A percentile compares a stretch with the other conserved stretches of the same genome.
These are phyloP conservation scores for Myotis myotis DNA, from an alignment of 2,797 vertebrate species.

Conservation along the genomic window DNA sequence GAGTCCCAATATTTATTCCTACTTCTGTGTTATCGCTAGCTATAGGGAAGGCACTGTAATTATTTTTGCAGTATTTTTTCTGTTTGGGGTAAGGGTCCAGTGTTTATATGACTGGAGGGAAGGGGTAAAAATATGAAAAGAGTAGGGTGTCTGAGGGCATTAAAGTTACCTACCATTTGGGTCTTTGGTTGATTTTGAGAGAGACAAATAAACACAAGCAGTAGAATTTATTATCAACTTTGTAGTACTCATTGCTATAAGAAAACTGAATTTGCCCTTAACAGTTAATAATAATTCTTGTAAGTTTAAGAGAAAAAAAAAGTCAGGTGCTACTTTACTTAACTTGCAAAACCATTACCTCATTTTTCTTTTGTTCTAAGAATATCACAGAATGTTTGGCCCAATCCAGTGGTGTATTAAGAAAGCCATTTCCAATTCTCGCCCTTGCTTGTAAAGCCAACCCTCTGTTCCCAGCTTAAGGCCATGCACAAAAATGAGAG, in stretches of 20 bases:
- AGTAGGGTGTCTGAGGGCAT: background rate
- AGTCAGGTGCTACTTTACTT: background rate
- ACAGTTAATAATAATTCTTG: background rate
- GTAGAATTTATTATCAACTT: background rate
- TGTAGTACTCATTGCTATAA: background rate
- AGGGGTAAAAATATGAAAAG: background rate
- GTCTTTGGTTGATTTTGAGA: background rate
- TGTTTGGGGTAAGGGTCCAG: background rate
- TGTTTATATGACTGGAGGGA: background rate
- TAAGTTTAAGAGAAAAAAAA: background rate
- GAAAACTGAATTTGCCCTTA: background rate
- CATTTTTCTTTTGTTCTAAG: slow-evolving; percentile 1
- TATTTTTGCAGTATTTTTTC: background rate
- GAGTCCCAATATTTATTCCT: background rate
- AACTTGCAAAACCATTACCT: background rate
- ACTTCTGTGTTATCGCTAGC: background rate
- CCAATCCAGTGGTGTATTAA: background rate
- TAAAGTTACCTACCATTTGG: background rate
- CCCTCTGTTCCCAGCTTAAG: background rate
- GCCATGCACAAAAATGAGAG: background rate
- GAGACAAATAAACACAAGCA: background rate
- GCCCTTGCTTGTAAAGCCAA: background rate
- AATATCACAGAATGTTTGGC: background rate
- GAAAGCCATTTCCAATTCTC: background rate
- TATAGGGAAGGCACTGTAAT: background rate